A percentile compares a stretch with the other conserved stretches of the same genome.
Conservation (phyloP, 1,140 invertebrate genomes). For the Pachypeltis micranthus region DNA sequence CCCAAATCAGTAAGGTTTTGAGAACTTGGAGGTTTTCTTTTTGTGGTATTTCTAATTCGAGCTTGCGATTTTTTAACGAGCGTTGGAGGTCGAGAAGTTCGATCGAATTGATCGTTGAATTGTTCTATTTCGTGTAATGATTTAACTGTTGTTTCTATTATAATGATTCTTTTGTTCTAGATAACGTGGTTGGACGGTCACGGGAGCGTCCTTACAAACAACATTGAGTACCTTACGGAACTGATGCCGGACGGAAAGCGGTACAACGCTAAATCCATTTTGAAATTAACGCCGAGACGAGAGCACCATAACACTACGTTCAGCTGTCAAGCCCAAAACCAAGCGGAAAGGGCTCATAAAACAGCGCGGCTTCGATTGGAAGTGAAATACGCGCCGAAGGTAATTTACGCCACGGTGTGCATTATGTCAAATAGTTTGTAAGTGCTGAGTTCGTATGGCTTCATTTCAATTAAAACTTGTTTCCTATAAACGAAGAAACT, state of each 20-base stretch:
- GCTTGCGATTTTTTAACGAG: too few relatives aligned
- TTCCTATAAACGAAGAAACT: too few relatives aligned
- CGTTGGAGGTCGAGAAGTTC: not conserved
- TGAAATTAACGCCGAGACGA: constrained; percentile 71
- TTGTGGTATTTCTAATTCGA: too few relatives aligned
- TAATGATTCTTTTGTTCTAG: constrained; percentile 38
- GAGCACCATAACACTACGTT: constrained; percentile 81
- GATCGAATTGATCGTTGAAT: not conserved
- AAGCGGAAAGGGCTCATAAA: constrained; percentile 64
- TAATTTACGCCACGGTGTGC: too few relatives aligned
- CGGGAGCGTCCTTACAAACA: constrained; percentile 54
- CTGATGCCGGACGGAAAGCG: constrained; percentile 63
- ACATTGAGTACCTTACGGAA: constrained; percentile 59
- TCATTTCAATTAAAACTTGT: too few relatives aligned
- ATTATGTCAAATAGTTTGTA: too few relatives aligned
- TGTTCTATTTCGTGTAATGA: not conserved
- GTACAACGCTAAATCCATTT: constrained; percentile 69
- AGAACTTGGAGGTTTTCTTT: too few relatives aligned
- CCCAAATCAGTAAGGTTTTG: too few relatives aligned
- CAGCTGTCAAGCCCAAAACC: constrained; percentile 82
- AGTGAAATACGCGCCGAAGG: constrained; percentile 82
- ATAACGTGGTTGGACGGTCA: constrained; percentile 86
- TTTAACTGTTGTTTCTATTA: not conserved
- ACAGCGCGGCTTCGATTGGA: constrained; percentile 63
- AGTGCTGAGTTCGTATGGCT: too few relatives aligned